Base-by-base conservation (phyloP, 2,113 vertebrate genomes). In the Gymnobelideus leadbeateri region DNA sequence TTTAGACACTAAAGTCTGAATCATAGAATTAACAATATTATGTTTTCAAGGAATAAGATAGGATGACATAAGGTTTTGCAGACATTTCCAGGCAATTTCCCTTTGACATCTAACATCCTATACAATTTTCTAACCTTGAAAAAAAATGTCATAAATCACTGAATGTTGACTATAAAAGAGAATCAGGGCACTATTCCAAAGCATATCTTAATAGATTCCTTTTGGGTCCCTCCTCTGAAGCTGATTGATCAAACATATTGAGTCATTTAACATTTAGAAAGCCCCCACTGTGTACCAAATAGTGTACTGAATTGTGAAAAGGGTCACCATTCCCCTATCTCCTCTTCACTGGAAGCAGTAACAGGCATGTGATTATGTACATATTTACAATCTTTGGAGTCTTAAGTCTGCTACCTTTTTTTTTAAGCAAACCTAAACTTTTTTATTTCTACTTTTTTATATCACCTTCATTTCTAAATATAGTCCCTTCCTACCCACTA, bases 221-320 rank as follows among this genome's bases (percentile, higher is more conserved):
- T 55, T 55, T 55, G 31, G 61, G 61, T 14, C 61, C 31, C 61
- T 68, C 28, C 31, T 61, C 28, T 68, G 31, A 37, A 68, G 12
- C 61, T 68, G 31, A 68, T 37, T 53, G 49, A 50, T 89, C 46
- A 25, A 26, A 14, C 2, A 23, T 89, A 89, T 49, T 10, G n/a
- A 89, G 92, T 21, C 77, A 0, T 89, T 26, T 49, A 51, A 0
- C 7, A 0, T 28, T 61, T 16, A 50, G 61, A 1, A 3, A 54
- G 24, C 2, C 3, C 28, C 57, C 1, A 0, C 3, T 25, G 52
- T 0, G 0, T 16, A 10, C 9, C 84, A 89, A 7, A 28, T 46
- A 3, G 46, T 8, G 8, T 7, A 89, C 25, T n/a, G n/a, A 47
- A 26, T 25, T 26, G 7, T 61, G 90, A 90, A 11, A 28, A 55